phyloP scores from a whole-genome alignment of 2,888 invertebrate species.

The Polymixis lichenea region DNA sequence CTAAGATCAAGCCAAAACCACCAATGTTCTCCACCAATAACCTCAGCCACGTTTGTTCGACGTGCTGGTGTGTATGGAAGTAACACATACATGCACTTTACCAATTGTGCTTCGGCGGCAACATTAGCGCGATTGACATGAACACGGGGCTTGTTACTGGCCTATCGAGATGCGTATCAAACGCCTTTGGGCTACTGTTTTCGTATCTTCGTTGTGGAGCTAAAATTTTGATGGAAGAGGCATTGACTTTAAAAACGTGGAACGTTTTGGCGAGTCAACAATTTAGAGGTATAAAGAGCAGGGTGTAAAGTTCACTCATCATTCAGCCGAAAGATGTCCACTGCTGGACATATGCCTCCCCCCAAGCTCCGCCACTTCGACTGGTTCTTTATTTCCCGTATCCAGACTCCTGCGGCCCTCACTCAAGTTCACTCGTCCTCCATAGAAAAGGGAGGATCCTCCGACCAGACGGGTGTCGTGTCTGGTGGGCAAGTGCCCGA shows the following conservation, averaged over 20 bases:
- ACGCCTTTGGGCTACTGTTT: constrained; percentile 87
- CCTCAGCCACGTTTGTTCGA: constrained; percentile 8
- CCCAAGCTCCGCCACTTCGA: too few species aligned
- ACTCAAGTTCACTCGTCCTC: too few species aligned
- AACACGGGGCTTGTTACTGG: constrained; percentile 88
- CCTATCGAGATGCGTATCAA: constrained; percentile 87
- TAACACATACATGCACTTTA: constrained; percentile 66
- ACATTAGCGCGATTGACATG: constrained; percentile 89
- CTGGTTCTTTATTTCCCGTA: too few species aligned
- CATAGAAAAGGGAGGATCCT: too few species aligned
- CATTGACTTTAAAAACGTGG: background rate
- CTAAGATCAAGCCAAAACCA: background rate
- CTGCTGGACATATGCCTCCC: too few species aligned
- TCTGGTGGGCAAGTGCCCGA: too few species aligned
- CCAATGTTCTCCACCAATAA: constrained; percentile 23
- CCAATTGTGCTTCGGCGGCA: constrained; percentile 71
- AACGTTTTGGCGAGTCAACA: too few species aligned
- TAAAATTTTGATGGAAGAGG: constrained; percentile 70
- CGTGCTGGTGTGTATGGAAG: constrained; percentile 52
- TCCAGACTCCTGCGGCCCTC: too few species aligned
- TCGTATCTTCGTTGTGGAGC: constrained; percentile 76
- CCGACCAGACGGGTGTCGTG: too few species aligned
- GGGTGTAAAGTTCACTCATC: too few species aligned
- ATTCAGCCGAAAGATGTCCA: too few species aligned
- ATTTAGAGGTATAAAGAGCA: too few species aligned